Evolutionary conservation across 2,113 vertebrate species (phyloP), one percentile per base, ranked within the genome.

Genomic region (Calidris pygmaea): DNA sequence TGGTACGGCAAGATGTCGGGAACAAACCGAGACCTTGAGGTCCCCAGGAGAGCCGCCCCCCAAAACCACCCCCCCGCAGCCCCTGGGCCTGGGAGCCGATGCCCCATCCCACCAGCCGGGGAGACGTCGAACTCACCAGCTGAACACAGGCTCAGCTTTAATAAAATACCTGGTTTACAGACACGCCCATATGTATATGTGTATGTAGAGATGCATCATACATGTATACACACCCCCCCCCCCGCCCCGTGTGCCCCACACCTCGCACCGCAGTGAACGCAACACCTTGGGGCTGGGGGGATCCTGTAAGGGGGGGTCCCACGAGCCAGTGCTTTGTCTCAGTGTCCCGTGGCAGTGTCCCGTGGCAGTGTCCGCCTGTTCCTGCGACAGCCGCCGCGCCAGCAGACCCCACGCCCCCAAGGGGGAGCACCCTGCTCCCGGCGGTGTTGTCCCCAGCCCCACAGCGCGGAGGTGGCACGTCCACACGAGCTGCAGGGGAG

Each of bases 401-500:
- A 80, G 88, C 63, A 77, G 82, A 5, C 24, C 43, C 67, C 1
- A 3, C 65, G 26, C 35, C 4, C 5, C 3, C 59, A 1, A 6
- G 32, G 52, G 13, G 14, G 30, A 75, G 60, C 35, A 1, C 43
- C 53, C 89, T 29, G 34, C 77, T 75, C 53, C 63, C 1, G 0
- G 7, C 1, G 14, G 7, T 35, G 43, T 81, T 1, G 0, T 39
- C 52, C 73, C 58, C 63, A 37, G 73, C 47, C 55, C 86, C 22
- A 59, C 53, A 32, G 59, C 2, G 0, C 0, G 0, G 56, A 59
- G 35, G 13, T 26, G 59, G 8, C 6, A 0, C 2, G 1, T 53
- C 55, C 65, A 52, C 56, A 7, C 0, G 2, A 56, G 68, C 59
- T 70, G 34, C 53, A 68, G 43, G 53, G 62, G 15, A 72, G 45